phyloP scores from a whole-genome alignment of 2,113 vertebrate species.

The Onychorhynchus coronatus region DNA sequence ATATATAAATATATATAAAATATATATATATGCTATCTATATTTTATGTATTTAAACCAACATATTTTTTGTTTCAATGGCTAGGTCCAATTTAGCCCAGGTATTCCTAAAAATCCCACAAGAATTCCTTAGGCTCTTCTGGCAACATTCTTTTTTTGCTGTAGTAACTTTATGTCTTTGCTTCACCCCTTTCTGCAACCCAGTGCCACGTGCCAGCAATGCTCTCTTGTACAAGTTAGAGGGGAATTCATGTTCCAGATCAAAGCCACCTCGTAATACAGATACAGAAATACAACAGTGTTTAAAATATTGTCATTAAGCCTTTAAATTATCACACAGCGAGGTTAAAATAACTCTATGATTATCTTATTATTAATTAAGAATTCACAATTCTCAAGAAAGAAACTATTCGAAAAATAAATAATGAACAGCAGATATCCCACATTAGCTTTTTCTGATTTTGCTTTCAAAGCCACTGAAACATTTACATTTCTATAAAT shows the following conservation, averaged over 20 bases:
- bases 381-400: background rate
- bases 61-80: background rate
- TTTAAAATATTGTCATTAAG: background rate
- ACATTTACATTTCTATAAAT: background rate
- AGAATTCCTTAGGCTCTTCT: background rate
- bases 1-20: too few species aligned
- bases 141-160: background rate
- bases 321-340: background rate
- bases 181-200: background rate
- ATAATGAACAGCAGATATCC: background rate
- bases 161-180: background rate
- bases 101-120: background rate
- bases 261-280: background rate
- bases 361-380: background rate
- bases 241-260: background rate
- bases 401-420: background rate
- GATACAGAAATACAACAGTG: background rate
- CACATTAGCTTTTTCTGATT: background rate
- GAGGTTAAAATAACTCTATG: background rate
- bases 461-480: background rate
- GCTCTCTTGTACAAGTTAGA: background rate
- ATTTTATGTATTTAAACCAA: conserved; percentile 3
- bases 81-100: background rate
- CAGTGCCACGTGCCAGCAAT: background rate
- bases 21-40: too few species aligned